Evolutionary conservation across 2,888 invertebrate species (phyloP).

Genomic region (Macropis europaea): DNA sequence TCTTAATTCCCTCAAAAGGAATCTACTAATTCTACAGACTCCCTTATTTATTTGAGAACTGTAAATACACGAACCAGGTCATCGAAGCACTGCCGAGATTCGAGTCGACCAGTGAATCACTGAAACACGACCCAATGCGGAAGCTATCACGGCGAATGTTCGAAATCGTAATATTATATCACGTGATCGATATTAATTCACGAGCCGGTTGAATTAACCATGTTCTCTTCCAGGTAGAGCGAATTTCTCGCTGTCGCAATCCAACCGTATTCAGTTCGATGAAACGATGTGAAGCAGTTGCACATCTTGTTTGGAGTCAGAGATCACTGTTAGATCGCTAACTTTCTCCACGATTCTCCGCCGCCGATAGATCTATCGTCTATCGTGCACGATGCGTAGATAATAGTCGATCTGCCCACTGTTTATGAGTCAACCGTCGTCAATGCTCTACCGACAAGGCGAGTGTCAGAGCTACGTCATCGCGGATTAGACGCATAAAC

Average conservation of each 20-base stretch:
- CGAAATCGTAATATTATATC: conserved; percentile 10
- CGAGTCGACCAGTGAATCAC: conserved; percentile 9
- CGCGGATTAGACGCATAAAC: conserved; percentile 42
- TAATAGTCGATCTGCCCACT: conserved; percentile 61
- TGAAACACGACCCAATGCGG: conserved; percentile 23
- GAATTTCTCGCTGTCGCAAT: not conserved
- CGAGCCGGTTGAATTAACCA: conserved; percentile 3
- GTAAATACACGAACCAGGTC: not conserved
- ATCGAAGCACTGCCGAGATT: not conserved
- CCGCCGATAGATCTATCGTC: conserved; percentile 58
- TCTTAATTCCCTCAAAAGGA: no score
- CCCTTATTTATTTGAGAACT: not conserved
- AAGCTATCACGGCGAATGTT: conserved; percentile 19
- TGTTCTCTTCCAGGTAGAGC: not conserved
- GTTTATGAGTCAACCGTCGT: conserved; percentile 57
- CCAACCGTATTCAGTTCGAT: not conserved
- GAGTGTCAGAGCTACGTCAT: conserved; percentile 51
- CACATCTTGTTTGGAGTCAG: conserved; percentile 53
- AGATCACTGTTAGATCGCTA: conserved; percentile 66
- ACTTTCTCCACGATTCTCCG: conserved; percentile 76
- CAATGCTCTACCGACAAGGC: conserved; percentile 46
- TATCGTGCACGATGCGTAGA: conserved; percentile 49
- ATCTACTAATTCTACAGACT: no score
- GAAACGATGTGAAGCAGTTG: not conserved
- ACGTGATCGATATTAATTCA: conserved; percentile 9